Conservation (phyloP, 2,888 invertebrate genomes). For the Lasius fuliginosus region DNA sequence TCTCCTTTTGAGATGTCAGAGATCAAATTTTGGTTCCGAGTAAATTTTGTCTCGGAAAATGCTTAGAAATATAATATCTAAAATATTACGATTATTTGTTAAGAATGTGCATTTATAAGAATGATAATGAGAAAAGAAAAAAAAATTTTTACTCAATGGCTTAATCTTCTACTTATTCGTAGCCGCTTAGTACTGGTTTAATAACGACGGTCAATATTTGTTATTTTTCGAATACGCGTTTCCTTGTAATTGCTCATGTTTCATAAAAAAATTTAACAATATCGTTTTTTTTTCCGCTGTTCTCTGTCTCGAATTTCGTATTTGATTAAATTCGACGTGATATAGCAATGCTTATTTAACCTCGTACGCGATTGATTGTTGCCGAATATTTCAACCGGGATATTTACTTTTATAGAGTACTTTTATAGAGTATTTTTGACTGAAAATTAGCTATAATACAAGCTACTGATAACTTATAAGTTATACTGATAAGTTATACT, state of each 20-base stretch:
- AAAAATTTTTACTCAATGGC: background rate
- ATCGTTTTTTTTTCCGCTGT: background rate
- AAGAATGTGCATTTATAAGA: background rate
- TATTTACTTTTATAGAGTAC: conserved; percentile 33
- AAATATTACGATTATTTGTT: background rate
- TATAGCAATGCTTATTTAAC: conserved; percentile 14
- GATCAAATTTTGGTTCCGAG: background rate
- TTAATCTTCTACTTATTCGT: background rate
- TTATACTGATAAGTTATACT: background rate
- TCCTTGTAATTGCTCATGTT: background rate
- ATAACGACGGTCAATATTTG: background rate
- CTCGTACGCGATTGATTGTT: conserved; percentile 1
- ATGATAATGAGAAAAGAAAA: background rate
- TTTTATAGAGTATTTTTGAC: background rate
- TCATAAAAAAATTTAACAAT: conserved; percentile 18
- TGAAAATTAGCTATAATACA: background rate
- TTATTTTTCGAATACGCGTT: background rate
- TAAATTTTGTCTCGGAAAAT: background rate
- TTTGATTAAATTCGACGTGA: conserved; percentile 26
- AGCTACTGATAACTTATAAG: background rate
- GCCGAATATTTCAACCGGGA: background rate
- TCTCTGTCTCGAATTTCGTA: conserved; percentile 19
- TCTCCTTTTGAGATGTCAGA: background rate
- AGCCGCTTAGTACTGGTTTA: background rate
- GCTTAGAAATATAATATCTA: background rate